Percentiles rank a stretch among this genome's conserved stretches.
These are phyloP conservation scores for Lasioglossum marginatum DNA, from an alignment of 2,888 invertebrate genomes.

Conservation along the genomic window DNA sequence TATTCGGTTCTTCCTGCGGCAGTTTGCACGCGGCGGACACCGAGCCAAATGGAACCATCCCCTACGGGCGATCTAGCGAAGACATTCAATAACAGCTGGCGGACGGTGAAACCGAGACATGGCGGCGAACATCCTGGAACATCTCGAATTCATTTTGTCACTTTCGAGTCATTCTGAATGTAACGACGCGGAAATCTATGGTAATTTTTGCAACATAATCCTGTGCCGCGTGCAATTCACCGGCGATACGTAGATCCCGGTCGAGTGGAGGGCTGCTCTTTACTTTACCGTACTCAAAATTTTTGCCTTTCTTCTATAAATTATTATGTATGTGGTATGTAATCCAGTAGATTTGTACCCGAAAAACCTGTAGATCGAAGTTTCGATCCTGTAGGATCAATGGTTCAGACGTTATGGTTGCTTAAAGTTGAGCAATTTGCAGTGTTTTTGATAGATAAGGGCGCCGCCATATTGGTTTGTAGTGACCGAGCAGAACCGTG, in stretches of 20 bases:
- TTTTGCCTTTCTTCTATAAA: no score
- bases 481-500: no score
- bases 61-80: constrained; percentile 71
- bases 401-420: no score
- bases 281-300: no score
- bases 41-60: constrained; percentile 69
- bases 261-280: no score
- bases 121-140: constrained; percentile 16
- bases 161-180: constrained; percentile 17
- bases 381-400: no score
- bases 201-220: constrained; percentile 27
- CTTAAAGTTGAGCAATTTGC: no score
- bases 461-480: no score
- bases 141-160: constrained; percentile 34
- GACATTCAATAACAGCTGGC: constrained; percentile 67
- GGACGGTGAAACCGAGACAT: constrained; percentile 28
- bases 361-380: no score
- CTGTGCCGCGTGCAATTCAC: background rate
- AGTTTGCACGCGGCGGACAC: constrained; percentile 44
- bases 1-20: constrained; percentile 28
- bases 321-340: no score
- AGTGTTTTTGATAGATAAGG: no score
- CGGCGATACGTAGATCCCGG: background rate
- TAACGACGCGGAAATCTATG: constrained; percentile 28
- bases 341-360: no score